These are phyloP conservation scores for Zoanthus solanderi DNA, from an alignment of 92 coral and sea anemone genomes.

Conservation along the genomic window DNA sequence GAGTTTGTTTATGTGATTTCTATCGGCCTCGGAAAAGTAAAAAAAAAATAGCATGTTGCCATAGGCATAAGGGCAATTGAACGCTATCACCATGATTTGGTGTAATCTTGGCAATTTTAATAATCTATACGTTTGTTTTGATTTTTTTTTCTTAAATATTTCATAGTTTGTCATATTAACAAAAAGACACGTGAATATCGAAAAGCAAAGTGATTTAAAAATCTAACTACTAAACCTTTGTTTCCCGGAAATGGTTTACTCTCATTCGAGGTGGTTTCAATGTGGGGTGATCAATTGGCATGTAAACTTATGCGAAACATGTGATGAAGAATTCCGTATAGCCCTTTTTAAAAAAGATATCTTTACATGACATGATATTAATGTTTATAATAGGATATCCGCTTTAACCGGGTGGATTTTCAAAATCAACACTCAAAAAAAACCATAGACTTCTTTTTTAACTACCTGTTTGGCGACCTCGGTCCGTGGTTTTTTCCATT, in stretches of 20 bases:
- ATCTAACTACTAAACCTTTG: not conserved
- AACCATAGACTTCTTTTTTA: not conserved
- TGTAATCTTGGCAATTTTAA: not conserved
- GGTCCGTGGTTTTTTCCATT: not conserved
- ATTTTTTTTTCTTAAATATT: not conserved
- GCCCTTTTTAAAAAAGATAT: not conserved
- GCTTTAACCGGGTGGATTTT: not conserved
- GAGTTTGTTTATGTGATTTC: too few species aligned
- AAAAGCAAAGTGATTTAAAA: not conserved
- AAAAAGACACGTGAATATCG: not conserved
- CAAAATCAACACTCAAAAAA: not conserved
- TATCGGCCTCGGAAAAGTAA: too few species aligned
- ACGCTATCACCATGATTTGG: not conserved
- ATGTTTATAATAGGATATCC: not conserved
- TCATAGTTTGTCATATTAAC: not conserved
- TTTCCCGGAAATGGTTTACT: not conserved
- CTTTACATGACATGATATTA: not conserved
- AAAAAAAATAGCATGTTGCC: too few species aligned
- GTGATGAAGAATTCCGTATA: not conserved
- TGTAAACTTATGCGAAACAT: not conserved
- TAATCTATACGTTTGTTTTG: not conserved
- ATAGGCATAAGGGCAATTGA: too few species aligned
- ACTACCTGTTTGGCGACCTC: slow-evolving; percentile 26
- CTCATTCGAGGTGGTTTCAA: not conserved
- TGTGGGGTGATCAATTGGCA: not conserved